Evolutionary conservation across 2,888 invertebrate genomes (phyloP).

Genomic region (Parelbella ahira): DNA sequence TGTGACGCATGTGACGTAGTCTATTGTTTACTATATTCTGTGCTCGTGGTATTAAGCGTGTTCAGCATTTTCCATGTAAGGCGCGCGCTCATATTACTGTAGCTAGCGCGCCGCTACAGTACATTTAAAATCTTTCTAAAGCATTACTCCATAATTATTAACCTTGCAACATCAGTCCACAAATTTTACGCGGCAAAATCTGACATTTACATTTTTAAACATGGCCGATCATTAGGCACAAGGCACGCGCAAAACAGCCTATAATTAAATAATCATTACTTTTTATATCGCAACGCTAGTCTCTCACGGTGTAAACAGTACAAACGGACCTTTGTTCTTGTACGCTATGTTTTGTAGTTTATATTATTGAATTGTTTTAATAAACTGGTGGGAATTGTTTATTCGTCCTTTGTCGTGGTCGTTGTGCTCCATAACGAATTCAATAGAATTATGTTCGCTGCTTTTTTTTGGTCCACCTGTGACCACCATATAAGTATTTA

Average conservation of each 20-base stretch:
- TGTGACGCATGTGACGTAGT: too few species aligned
- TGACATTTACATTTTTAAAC: conserved; percentile 25
- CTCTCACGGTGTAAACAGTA: conserved; percentile 22
- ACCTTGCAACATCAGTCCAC: conserved; percentile 12
- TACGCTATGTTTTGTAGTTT: conserved; percentile 21
- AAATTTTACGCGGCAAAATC: conserved; percentile 20
- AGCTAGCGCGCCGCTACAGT: too few species aligned
- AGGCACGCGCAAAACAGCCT: conserved; percentile 27
- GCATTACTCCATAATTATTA: background rate
- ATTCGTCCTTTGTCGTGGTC: conserved; percentile 8
- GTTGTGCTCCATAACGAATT: too few species aligned
- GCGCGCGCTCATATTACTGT: too few species aligned
- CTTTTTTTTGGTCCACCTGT: too few species aligned
- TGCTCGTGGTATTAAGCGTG: too few species aligned
- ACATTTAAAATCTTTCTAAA: background rate
- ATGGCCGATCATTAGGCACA: conserved; percentile 19
- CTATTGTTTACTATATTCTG: too few species aligned
- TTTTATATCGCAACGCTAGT: conserved; percentile 25
- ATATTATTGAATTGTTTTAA: conserved; percentile 20
- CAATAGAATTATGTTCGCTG: too few species aligned
- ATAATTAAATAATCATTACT: conserved; percentile 32
- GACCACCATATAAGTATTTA: too few species aligned
- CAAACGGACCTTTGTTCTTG: conserved; percentile 15
- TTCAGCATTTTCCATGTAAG: too few species aligned
- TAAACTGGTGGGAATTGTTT: conserved; percentile 17